phyloP scores from a whole-genome alignment of 2,888 invertebrate genomes.

The Hecatera dysodea region DNA sequence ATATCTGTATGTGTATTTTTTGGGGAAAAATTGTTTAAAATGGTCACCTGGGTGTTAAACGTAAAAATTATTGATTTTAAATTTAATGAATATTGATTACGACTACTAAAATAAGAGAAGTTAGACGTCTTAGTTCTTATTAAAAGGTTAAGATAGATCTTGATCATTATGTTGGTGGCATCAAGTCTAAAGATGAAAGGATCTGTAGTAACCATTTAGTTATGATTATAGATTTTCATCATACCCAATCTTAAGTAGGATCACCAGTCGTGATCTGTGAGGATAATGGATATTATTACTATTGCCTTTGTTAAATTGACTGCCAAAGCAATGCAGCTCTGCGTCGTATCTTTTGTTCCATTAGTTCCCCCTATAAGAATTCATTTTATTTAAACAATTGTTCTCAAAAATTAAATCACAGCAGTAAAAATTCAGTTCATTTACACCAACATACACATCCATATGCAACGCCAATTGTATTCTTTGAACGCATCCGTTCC shows the following conservation, averaged over 20 bases:
- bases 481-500: constrained; percentile 73
- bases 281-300: not conserved
- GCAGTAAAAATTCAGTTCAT: constrained; percentile 47
- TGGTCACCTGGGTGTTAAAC: not conserved
- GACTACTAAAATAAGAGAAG: too few relatives aligned
- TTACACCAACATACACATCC: constrained; percentile 58
- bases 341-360: constrained; percentile 16
- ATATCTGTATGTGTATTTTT: too few relatives aligned
- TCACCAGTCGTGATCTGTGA: constrained; percentile 10
- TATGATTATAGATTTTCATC: not conserved
- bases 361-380: not conserved
- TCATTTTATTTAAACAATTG: constrained; percentile 48
- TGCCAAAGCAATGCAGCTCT: not conserved
- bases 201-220: not conserved
- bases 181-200: not conserved
- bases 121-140: too few relatives aligned
- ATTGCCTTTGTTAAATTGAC: constrained; percentile 8
- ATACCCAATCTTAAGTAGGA: not conserved
- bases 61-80: not conserved
- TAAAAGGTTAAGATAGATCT: too few relatives aligned
- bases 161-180: not conserved
- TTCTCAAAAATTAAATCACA: constrained; percentile 34
- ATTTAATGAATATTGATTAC: not conserved
- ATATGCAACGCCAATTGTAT: constrained; percentile 69
- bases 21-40: not conserved